Percentiles rank a stretch among this genome's conserved stretches.
Evolutionary conservation across 2,888 invertebrate genomes (phyloP).

Genomic region (Tetramorium bicarinatum): DNA sequence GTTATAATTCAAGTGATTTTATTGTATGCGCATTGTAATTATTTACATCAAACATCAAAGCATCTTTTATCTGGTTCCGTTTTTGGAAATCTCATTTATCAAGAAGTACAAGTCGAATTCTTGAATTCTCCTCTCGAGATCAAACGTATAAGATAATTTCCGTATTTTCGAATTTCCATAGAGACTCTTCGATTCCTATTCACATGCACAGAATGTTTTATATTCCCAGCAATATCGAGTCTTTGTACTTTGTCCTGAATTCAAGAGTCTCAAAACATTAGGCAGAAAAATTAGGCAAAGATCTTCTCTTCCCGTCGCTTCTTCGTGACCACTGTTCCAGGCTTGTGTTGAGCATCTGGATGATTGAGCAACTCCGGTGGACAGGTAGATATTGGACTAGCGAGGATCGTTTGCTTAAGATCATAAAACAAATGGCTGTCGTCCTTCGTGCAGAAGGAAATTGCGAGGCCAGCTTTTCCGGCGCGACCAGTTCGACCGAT

Average conservation of each 20-base stretch:
- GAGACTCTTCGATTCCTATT: not conserved
- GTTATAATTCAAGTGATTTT: conserved; percentile 32
- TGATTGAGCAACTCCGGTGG: conserved; percentile 99
- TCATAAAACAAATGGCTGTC: conserved; percentile 98
- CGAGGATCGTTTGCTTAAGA: conserved; percentile 95
- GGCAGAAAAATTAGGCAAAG: conserved; percentile 90
- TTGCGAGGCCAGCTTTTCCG: conserved; percentile 98
- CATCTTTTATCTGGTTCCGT: not conserved
- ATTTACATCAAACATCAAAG: conserved; percentile 17
- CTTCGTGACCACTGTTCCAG: conserved; percentile 97
- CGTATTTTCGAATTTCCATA: not conserved
- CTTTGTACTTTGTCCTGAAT: not conserved
- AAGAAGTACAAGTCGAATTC: not conserved
- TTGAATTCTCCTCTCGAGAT: not conserved
- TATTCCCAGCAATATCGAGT: not conserved
- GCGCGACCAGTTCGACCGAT: conserved; percentile 99
- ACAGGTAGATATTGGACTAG: conserved; percentile 97
- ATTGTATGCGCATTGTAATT: not conserved
- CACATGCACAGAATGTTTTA: not conserved
- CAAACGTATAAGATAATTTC: not conserved
- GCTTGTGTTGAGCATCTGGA: conserved; percentile 99
- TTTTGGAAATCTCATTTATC: not conserved
- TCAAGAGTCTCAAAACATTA: not conserved
- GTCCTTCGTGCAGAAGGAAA: conserved; percentile 98
- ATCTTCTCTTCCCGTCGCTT: conserved; percentile 98